phyloP scores from a whole-genome alignment of 1,140 invertebrate species.

The Cherax quadricarinatus region DNA sequence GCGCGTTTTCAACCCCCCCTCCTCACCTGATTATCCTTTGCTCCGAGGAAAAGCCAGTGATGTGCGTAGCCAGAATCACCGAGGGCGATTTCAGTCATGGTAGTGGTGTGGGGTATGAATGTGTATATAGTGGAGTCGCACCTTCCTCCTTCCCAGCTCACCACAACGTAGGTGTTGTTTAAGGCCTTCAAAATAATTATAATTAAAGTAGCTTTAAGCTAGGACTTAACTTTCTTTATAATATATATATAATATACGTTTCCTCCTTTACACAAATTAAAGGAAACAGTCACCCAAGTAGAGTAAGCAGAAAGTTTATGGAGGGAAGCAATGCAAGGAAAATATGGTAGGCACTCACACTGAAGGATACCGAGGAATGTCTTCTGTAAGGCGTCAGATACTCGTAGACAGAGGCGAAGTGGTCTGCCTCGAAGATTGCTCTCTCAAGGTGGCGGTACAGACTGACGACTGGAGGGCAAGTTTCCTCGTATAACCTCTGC shows the following conservation, averaged over 20 bases:
- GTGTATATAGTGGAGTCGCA: slow-evolving; percentile 9
- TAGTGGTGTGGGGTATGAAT: neutral
- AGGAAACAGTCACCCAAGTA: too few species aligned
- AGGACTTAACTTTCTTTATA: too few species aligned
- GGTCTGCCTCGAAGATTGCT: slow-evolving; percentile 30
- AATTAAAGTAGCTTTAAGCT: too few species aligned
- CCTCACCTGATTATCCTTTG: neutral
- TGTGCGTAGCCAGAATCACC: neutral
- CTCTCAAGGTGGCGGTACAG: neutral
- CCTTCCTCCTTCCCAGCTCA: slow-evolving; percentile 35
- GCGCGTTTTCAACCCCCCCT: too few species aligned
- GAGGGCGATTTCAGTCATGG: neutral
- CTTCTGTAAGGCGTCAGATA: neutral
- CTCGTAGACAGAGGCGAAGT: slow-evolving; percentile 29
- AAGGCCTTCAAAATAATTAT: neutral
- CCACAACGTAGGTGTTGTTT: neutral
- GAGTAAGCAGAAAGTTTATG: too few species aligned
- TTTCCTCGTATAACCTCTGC: neutral
- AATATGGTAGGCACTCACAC: neutral
- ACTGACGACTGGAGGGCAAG: neutral
- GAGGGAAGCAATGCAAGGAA: neutral
- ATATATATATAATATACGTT: too few species aligned
- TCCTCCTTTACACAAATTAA: too few species aligned
- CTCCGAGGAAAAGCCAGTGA: neutral
- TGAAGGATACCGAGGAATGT: slow-evolving; percentile 19